A percentile compares a stretch with the other conserved stretches of the same genome.
Evolutionary conservation across 2,888 invertebrate species (phyloP).

Genomic region (Villa cingulata): DNA sequence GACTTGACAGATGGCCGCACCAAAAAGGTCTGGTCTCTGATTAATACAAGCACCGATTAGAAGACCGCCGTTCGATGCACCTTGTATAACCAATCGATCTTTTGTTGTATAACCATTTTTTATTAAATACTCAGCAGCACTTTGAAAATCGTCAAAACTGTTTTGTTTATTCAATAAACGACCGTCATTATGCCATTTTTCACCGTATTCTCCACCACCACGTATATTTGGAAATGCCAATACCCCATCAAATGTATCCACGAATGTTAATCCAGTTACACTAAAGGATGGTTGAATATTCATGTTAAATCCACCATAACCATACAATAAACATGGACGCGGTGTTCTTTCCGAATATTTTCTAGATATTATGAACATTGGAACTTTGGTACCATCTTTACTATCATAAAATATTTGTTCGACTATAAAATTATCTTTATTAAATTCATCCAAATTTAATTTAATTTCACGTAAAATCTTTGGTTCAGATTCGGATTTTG

Average conservation of each 20-base stretch:
- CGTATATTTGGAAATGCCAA: slow-evolving; percentile 88
- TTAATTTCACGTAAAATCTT: slow-evolving; percentile 69
- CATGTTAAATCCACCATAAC: slow-evolving; percentile 95
- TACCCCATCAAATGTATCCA: slow-evolving; percentile 78
- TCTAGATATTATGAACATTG: slow-evolving; percentile 86
- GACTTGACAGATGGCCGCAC: slow-evolving; percentile 85
- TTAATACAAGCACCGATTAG: slow-evolving; percentile 90
- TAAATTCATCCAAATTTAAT: slow-evolving; percentile 64
- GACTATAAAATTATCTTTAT: slow-evolving; percentile 63
- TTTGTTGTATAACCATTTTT: slow-evolving; percentile 63
- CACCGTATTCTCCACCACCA: slow-evolving; percentile 96
- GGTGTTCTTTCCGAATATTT: slow-evolving; percentile 40
- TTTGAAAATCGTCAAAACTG: slow-evolving; percentile 91
- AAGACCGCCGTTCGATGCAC: slow-evolving; percentile 94
- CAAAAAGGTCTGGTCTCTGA: slow-evolving; percentile 89
- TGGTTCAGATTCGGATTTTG: slow-evolving; percentile 45
- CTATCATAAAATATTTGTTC: slow-evolving; percentile 85
- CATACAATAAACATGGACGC: slow-evolving; percentile 73
- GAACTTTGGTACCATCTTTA: slow-evolving; percentile 86
- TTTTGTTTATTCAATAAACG: slow-evolving; percentile 88
- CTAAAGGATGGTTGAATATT: slow-evolving; percentile 84
- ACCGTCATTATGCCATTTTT: slow-evolving; percentile 93
- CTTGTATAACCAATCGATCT: slow-evolving; percentile 70
- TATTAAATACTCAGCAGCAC: slow-evolving; percentile 79
- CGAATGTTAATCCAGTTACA: slow-evolving; percentile 71